Evolutionary conservation across 2,888 invertebrate genomes (phyloP).

Genomic region (Synergus japonicus): DNA sequence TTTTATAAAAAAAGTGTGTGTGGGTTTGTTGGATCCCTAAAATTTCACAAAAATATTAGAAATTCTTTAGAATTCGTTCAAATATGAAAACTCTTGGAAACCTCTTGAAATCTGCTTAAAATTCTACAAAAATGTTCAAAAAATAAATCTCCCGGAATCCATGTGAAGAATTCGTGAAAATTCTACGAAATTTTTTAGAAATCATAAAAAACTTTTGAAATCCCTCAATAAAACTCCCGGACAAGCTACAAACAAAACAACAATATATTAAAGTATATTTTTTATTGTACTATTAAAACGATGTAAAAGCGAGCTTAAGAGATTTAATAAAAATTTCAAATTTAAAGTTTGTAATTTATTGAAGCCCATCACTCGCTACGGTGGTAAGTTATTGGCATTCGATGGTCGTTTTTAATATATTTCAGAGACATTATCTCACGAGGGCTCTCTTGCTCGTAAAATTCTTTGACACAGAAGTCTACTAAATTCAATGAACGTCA

Average conservation of each 20-base stretch:
- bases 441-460: conserved; percentile 15
- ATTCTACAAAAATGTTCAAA: too few species aligned
- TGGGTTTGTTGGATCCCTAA: too few species aligned
- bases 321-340: background rate
- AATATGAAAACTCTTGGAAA: too few species aligned
- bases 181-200: too few species aligned
- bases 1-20: background rate
- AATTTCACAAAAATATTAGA: too few species aligned
- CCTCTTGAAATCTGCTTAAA: too few species aligned
- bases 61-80: too few species aligned
- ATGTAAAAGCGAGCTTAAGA: background rate
- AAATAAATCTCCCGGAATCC: too few species aligned
- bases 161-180: too few species aligned
- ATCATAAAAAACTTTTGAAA: too few species aligned
- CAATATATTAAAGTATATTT: background rate
- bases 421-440: conserved; percentile 20
- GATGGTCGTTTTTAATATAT: background rate
- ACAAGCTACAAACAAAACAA: too few species aligned
- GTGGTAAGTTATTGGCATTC: conserved; percentile 17
- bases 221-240: too few species aligned
- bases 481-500: conserved; percentile 16
- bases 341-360: conserved; percentile 7
- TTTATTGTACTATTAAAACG: background rate
- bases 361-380: background rate
- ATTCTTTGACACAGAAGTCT: conserved; percentile 15